Evolutionary conservation across 2,797 vertebrate genomes (phyloP), one percentile per base, ranked within the genome.

Genomic region (Eulemur mongoz): DNA sequence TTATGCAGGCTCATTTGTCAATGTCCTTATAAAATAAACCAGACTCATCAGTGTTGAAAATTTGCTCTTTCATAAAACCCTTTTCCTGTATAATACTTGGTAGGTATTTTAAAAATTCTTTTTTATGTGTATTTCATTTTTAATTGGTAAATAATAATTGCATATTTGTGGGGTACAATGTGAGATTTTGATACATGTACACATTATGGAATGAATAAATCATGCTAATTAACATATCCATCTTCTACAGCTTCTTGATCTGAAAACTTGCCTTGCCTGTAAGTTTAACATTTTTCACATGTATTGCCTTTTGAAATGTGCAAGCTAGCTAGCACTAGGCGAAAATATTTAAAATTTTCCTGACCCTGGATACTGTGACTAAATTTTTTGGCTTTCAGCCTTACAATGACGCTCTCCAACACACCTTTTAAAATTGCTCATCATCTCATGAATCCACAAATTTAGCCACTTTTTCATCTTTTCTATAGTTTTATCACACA

Each of bases 1-100:
- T 76, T 91, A n/a, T 40, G 15, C 40, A 87, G 35, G 65, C 92
- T 94, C 63, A 59, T 81, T 82, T 69, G 13, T 91, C 75, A 93
- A 67, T 69, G 27, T 89, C 27, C 15, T 43, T 85, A 7, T 79
- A 82, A 94, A 94, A 70, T 1, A 59, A 88, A 17, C 30, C 25
- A 83, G 45, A 18, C 40, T 85, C 32, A 91, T 54, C 11, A 57
- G 23, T n/a, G 13, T 79, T 57, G 65, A 85, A 92, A 93, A 57
- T 3, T 4, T 93, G n/a, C 11, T 79, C 25, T 93, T 93, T 30
- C 12, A 69, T 6, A 52, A 45, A 63, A 79, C 11, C 20, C 11
- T 63, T 81, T 94, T 73, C 32, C 40, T 82, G 7, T 48, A 13
- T 43, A 93, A 88, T 20, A 35, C 32, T 52, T 67, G 63, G 15